Evolutionary conservation across 2,797 vertebrate species (phyloP).

Genomic region (Acanthurus lineatus): DNA sequence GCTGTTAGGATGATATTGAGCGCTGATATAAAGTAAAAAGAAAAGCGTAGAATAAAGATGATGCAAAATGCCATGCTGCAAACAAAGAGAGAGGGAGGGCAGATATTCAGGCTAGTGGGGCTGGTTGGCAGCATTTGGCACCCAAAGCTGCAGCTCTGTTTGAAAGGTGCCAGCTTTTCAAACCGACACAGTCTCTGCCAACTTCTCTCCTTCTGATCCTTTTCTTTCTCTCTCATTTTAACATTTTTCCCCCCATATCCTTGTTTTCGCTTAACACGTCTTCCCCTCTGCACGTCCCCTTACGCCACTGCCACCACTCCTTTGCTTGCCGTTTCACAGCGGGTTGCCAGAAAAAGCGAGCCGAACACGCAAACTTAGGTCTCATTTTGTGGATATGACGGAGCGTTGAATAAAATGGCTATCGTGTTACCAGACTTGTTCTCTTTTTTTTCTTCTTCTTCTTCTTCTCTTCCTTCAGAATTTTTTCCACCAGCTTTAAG

Average conservation of each 20-base stretch:
- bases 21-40: slow-evolving; percentile 76
- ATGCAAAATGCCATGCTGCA: slow-evolving; percentile 81
- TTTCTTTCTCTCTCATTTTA: slow-evolving; percentile 78
- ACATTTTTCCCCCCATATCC: slow-evolving; percentile 68
- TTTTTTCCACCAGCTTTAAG: slow-evolving; percentile 61
- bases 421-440: slow-evolving; percentile 47
- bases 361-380: slow-evolving; percentile 26
- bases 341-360: slow-evolving; percentile 27
- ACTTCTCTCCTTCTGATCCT: slow-evolving; percentile 81
- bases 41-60: slow-evolving; percentile 82
- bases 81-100: slow-evolving; percentile 85
- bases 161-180: slow-evolving; percentile 88
- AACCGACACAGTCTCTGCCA: slow-evolving; percentile 85
- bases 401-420: slow-evolving; percentile 42
- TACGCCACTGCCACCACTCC: slow-evolving; percentile 48
- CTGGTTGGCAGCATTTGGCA: slow-evolving; percentile 87
- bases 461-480: slow-evolving; percentile 23
- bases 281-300: slow-evolving; percentile 58
- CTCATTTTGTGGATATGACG: slow-evolving; percentile 30
- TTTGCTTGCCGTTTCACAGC: slow-evolving; percentile 40
- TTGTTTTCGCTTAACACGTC: slow-evolving; percentile 68
- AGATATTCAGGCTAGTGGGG: slow-evolving; percentile 83
- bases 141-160: slow-evolving; percentile 79
- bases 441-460: background rate
- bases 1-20: slow-evolving; percentile 58